A percentile compares a stretch with the other conserved stretches of the same genome.
phyloP scores from a whole-genome alignment of 2,888 invertebrate species.

The Platycheirus albimanus region DNA sequence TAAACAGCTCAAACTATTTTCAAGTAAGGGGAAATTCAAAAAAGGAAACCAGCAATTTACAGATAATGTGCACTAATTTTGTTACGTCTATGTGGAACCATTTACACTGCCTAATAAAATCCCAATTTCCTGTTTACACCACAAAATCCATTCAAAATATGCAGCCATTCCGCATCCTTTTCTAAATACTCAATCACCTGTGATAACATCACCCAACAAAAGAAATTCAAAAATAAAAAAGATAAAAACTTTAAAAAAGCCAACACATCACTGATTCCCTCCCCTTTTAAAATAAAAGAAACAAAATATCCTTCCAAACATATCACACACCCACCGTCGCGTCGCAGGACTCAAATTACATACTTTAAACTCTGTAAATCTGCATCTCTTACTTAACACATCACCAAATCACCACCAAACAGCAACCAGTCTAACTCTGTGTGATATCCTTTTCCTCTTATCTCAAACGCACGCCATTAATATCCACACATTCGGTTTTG shows the following conservation, averaged over 20 bases:
- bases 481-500: conserved; percentile 64
- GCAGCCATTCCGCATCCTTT: background rate
- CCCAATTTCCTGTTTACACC: background rate
- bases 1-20: too few relatives aligned
- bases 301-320: background rate
- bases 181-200: conserved; percentile 47
- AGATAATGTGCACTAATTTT: too few relatives aligned
- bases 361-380: conserved; percentile 68
- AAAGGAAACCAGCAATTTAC: too few relatives aligned
- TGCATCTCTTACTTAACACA: conserved; percentile 67
- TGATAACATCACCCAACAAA: conserved; percentile 35
- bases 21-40: too few relatives aligned
- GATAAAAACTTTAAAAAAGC: conserved; percentile 47
- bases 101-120: background rate
- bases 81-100: too few relatives aligned
- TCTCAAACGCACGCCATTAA: conserved; percentile 74
- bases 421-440: conserved; percentile 16
- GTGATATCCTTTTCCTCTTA: conserved; percentile 60
- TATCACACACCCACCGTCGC: background rate
- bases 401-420: too few relatives aligned
- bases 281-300: background rate
- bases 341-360: conserved; percentile 31
- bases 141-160: conserved; percentile 13
- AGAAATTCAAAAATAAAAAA: conserved; percentile 8
- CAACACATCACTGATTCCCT: conserved; percentile 39